Base-by-base conservation (phyloP, 2,113 vertebrate genomes). In the Madoqua kirkii region DNA sequence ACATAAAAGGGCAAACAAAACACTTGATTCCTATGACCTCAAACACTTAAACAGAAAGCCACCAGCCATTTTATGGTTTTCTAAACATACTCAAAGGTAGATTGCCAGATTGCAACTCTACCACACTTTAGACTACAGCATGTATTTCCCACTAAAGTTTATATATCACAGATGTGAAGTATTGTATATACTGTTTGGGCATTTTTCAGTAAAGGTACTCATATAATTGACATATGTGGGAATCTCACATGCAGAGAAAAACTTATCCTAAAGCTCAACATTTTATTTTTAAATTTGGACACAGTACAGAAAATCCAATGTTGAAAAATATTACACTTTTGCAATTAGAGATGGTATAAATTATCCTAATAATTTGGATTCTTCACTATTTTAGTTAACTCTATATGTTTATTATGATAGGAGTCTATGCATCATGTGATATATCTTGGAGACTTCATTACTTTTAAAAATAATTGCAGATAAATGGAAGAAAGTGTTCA, bases 231-330 rank as follows among this genome's bases (percentile, higher is more conserved):
- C 15, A 1, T 76, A 96, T 50, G 23, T 97, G 45, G 17, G 19
- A 86, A 92, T 85, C 16, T 89, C 29, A 91, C 48, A 89, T n/a
- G 10, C 62, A 98, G 7, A 86, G 13, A 87, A 91, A 95, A 95
- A 88, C 52, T 95, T 96, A 93, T 89, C 10, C 16, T 87, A 96
- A 96, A 91, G 12, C 86, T 84, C 13, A 94, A 62, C 7, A 81
- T 95, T 96, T 97, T 96, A 54, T 96, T 96, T 94, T 62, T 95
- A 87, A 97, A 89, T 55, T 96, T 97, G 55, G 64, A 96, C 60
- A 86, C 21, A 36, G 54, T 90, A 36, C 81, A 97, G 45, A 96
- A 87, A 93, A 91, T 11, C 33, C 36, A 89, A 36, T 79, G 21
- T 88, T 81, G 74, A 93, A 86, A 79, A 60, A 71, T 36, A 89